Evolutionary conservation across 2,797 vertebrate species (phyloP), one percentile per base, ranked within the genome.

Genomic region (Cetoscarus ocellatus): DNA sequence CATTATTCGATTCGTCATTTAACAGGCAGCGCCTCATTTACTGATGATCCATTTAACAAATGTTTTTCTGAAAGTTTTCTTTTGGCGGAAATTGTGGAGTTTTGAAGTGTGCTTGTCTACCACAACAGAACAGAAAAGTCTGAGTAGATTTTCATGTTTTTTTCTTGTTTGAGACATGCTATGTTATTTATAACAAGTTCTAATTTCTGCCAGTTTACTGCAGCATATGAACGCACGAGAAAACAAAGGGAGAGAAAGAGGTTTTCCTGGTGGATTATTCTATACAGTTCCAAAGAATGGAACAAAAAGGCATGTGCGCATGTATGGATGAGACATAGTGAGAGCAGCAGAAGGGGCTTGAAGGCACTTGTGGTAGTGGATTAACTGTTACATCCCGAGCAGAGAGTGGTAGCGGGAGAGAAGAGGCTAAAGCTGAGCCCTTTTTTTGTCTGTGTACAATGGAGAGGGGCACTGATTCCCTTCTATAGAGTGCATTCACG

Each of bases 1-100:
- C 92, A 91, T 92, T 88, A 93, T 92, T 92, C 83, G 90, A 92
- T 93, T 92, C 89, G 91, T 92, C 92, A 93, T 93, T 93, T 92
- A 93, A 91, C 89, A 93, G 90, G 91, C 89, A 89, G 91, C 92
- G 92, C 91, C 90, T 93, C 92, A 93, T 93, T 93, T 92, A 79
- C 92, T 91, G 88, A 91, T 88, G 90, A 92, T 88, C 91, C 91
- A 92, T 91, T 92, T 92, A 90, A 90, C 87, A 91, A 92, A 92
- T 90, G 86, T 78, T 73, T 85, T 83, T 84, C 73, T 35, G 66
- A 88, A 93, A 90, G 61, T 90, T 93, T 91, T 91, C 81, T 88
- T 86, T 88, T 78, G 81, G 79, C 79, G 75, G 66, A 59, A 77
- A 85, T 75, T 65, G 77, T 44, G 17, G 66, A 82, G 67, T 73